Base-by-base conservation (phyloP, 1,140 invertebrate genomes). In the Diachasma alloeum region DNA sequence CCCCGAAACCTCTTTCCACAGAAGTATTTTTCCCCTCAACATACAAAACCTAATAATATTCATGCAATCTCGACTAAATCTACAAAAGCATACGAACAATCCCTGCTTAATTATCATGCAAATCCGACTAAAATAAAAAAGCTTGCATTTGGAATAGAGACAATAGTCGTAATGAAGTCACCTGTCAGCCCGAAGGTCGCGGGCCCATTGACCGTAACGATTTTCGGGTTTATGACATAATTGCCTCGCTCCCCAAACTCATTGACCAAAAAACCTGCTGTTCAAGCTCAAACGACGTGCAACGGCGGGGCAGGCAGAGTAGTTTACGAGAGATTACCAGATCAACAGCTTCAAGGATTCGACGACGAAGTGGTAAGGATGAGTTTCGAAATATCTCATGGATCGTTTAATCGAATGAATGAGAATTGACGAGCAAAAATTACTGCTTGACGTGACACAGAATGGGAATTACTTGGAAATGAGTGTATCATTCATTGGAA, bases 311-410 rank as follows among this genome's bases (percentile, higher is more conserved):
- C 89, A 67, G 96, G 96, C 19, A 92, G 95, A 83, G 93, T 97
- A 17, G 94, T 96, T 86, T 97, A 97, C 82, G 96, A 97, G 89
- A 92, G 96, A 87, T 87, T 97, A 82, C 95, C 95, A 19, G 96
- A 97, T 87, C 95, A 96, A 83, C 95, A 97, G 86, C 91, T 97
- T 44, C 95, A 96, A 89, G 95, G 95, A 72, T 96, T 96, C 81
- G 95, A 96, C 81, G 95, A 96, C 84, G 95, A 97, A 86, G 93
- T 96, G 81, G 95, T 97, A 88, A 90, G 92, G 91, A 80, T 66
- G n/a, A 11, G 48, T 53, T 19, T 53, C 9, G n/a, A 53, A 53
- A 53, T 17, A 53, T 53, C 17, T 53, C 48, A 53, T 3, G 15
- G 17, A 15, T 53, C 15, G 9, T 42, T 42, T 10, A 11, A 42